Conservation (phyloP, 1,140 invertebrate genomes). For the Lycorma delicatula region DNA sequence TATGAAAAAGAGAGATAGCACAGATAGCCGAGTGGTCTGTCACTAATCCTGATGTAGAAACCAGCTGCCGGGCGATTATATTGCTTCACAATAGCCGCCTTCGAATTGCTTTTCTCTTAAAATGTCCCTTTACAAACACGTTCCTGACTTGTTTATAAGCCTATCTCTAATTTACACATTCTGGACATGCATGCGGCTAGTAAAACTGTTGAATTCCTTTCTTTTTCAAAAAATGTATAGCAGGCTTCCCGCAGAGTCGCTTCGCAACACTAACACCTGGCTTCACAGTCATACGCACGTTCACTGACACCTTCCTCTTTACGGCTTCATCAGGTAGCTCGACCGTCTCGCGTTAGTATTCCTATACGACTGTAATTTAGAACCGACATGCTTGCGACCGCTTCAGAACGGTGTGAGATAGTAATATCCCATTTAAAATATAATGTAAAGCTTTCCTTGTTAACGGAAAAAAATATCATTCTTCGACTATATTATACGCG, state of each 20-base stretch:
- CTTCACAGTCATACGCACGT: neutral
- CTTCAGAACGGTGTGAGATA: no score
- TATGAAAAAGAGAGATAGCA: no score
- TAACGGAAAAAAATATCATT: no score
- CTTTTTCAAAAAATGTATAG: neutral
- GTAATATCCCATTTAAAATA: no score
- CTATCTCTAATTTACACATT: slow-evolving; percentile 6
- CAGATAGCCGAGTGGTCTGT: no score
- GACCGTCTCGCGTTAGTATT: no score
- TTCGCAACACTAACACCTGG: neutral
- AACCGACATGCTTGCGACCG: no score
- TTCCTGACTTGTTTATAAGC: slow-evolving; percentile 6
- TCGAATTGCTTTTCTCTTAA: slow-evolving; percentile 8
- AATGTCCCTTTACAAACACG: slow-evolving; percentile 13
- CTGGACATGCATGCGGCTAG: slow-evolving; percentile 5
- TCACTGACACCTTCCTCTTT: neutral
- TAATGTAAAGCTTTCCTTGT: no score
- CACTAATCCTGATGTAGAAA: no score
- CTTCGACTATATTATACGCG: no score
- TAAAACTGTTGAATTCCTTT: slow-evolving; percentile 5
- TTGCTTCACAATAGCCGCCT: neutral
- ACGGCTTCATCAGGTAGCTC: slow-evolving; percentile 3
- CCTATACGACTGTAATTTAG: no score
- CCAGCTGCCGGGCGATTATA: no score
- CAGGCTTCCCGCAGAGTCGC: neutral